Base-by-base conservation (phyloP, 2,888 invertebrate species). In the Sminthurinus aureus region DNA sequence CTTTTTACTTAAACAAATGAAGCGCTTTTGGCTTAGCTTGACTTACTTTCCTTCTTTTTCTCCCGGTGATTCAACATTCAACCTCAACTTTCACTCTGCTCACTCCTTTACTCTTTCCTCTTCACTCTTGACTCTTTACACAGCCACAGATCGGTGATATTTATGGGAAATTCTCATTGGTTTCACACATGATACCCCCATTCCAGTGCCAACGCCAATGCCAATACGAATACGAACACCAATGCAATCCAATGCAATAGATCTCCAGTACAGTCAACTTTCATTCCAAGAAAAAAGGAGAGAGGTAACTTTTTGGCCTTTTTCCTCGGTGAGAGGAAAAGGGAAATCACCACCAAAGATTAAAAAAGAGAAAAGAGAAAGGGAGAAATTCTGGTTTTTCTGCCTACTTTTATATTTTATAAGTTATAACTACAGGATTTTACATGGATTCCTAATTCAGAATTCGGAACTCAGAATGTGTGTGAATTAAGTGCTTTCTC, bases 1-100 rank as follows among this genome's bases (percentile, higher is more conserved):
- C 71, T 71, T 71, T 71, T 20, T 71, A 71, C 71, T 71, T 71
- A 71, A 71, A 71, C 71, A 71, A 71, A 71, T 71, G 71, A 71
- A 71, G 58, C 2, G 58, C 58, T 24, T 71, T 71, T 26, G 71
- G 24, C 24, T 24, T 71, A 22, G n/a, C 22, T 69, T 22, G 69
- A 71, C 11, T 20, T n/a, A 22, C n/a, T 67, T 67, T 67, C 38
- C 38, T 38, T 38, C 38, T 38, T 38, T 38, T 38, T 38, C 38
- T 38, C 38, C 38, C 38, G 38, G 38, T 38, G 38, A 38, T 38
- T 38, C 38, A 38, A 38, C 38, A 8, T 9, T 11, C n/a, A 24
- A 71, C 24, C 24, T 71, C 24, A 22, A 22, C 20, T 26, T 24
- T 15, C 24, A 71, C 24, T 71, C 24, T 20, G 18, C 11, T 6